These are phyloP conservation scores for Labia minor DNA, from an alignment of 2,888 invertebrate genomes.

Conservation along the genomic window DNA sequence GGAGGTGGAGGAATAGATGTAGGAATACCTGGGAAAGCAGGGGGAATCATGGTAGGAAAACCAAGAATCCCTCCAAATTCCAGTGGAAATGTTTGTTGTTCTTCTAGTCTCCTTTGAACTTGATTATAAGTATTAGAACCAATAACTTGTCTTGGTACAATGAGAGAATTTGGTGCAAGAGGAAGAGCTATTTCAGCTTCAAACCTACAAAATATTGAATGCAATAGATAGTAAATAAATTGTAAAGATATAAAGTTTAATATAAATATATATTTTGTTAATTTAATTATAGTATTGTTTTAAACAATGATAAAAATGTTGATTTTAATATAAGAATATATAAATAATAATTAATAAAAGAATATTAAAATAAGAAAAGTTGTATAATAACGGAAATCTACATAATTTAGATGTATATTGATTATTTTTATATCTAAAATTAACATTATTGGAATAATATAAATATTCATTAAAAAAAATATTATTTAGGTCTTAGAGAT, in stretches of 20 bases:
- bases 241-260: slow-evolving; percentile 33
- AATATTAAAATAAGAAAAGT: no score
- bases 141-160: slow-evolving; percentile 51
- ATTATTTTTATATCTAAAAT: no score
- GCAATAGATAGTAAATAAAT: no score
- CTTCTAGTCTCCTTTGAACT: slow-evolving; percentile 24
- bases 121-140: slow-evolving; percentile 61
- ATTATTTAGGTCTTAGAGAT: no score
- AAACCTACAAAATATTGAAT: slow-evolving; percentile 45
- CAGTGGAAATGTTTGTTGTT: slow-evolving; percentile 22
- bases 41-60: slow-evolving; percentile 34
- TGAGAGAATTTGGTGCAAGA: slow-evolving; percentile 40
- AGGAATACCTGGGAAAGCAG: slow-evolving; percentile 36
- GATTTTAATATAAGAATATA: no score
- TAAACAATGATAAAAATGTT: no score
- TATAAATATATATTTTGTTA: background rate
- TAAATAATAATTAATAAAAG: no score
- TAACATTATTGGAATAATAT: no score
- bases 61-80: slow-evolving; percentile 27
- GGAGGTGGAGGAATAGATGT: slow-evolving; percentile 47
- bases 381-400: no score
- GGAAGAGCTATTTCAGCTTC: slow-evolving; percentile 64
- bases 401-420: no score
- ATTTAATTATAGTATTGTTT: background rate
- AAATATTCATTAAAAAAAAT: no score